phyloP scores from a whole-genome alignment of 2,113 vertebrate genomes.

The Dromiciops gliroides region DNA sequence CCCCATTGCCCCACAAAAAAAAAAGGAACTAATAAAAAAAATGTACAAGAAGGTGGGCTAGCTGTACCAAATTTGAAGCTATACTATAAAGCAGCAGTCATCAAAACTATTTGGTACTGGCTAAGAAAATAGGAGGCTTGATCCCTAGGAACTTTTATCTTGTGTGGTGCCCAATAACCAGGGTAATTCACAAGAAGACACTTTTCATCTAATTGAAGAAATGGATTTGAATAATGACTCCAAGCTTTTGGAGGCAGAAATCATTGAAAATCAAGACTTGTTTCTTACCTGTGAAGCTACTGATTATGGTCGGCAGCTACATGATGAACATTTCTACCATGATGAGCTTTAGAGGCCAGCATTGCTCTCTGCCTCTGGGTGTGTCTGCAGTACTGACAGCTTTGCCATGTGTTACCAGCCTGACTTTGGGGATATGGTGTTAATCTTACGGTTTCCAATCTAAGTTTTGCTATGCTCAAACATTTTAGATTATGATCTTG shows the following conservation, averaged over 20 bases:
- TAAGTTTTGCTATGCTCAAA: constrained; percentile 66
- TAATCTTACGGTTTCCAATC: constrained; percentile 75
- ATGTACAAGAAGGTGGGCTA: no score
- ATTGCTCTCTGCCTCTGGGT: constrained; percentile 43
- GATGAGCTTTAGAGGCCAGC: constrained; percentile 84
- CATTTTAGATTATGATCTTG: constrained; percentile 56
- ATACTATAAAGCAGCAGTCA: no score
- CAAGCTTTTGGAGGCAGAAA: constrained; percentile 90
- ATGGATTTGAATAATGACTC: constrained; percentile 93
- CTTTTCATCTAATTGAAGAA: constrained; percentile 93
- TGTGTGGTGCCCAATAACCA: constrained; percentile 97
- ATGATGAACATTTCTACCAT: constrained; percentile 87
- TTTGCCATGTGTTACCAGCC: constrained; percentile 71
- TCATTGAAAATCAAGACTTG: constrained; percentile 92
- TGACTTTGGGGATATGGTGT: constrained; percentile 75
- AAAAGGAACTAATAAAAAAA: no score
- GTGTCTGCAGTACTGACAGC: constrained; percentile 45
- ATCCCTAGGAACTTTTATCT: constrained; percentile 91
- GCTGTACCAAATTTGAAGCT: no score
- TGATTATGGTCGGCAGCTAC: constrained; percentile 93
- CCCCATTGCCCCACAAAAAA: no score
- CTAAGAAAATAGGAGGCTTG: no score
- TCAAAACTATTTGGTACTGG: no score
- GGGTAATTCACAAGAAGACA: constrained; percentile 95
- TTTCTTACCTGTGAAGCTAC: constrained; percentile 98